Conservation (phyloP, 2,888 invertebrate species). For the Liodrosophila aerea region DNA sequence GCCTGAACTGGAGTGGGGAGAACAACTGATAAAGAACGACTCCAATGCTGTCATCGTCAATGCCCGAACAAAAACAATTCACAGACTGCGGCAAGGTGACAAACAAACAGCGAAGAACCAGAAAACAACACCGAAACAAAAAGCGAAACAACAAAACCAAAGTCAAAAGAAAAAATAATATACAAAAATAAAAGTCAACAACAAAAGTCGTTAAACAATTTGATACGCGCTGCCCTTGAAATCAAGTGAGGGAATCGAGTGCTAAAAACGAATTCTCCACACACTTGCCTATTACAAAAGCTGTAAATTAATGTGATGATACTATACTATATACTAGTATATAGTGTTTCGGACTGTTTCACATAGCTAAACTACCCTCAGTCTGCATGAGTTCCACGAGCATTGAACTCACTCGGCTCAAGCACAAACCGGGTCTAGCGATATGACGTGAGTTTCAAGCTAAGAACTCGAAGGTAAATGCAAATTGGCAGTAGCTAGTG, state of each 20-base stretch:
- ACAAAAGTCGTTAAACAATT: slow-evolving; percentile 68
- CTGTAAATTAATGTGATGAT: too few species aligned
- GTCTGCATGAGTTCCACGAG: slow-evolving; percentile 13
- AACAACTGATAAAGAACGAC: slow-evolving; percentile 52
- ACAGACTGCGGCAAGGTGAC: slow-evolving; percentile 59
- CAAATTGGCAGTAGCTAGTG: slow-evolving; percentile 48
- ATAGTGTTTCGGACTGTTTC: too few species aligned
- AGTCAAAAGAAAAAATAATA: slow-evolving; percentile 19
- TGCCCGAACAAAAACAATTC: slow-evolving; percentile 22
- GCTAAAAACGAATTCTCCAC: slow-evolving; percentile 15
- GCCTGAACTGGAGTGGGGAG: slow-evolving; percentile 5
- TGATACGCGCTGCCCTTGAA: slow-evolving; percentile 71
- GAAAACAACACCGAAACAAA: slow-evolving; percentile 22
- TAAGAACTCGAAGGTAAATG: slow-evolving; percentile 51
- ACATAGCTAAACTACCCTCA: not conserved
- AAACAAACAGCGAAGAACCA: slow-evolving; percentile 52
- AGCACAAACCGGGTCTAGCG: slow-evolving; percentile 36
- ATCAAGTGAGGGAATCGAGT: slow-evolving; percentile 8
- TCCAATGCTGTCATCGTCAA: slow-evolving; percentile 57
- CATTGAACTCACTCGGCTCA: slow-evolving; percentile 27
- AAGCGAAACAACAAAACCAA: slow-evolving; percentile 24
- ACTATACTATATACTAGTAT: too few species aligned
- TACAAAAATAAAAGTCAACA: slow-evolving; percentile 4
- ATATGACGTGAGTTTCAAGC: slow-evolving; percentile 33
- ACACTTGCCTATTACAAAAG: too few species aligned